Evolutionary conservation across 1,140 invertebrate species (phyloP).

Genomic region (Cecropterus lyciades): DNA sequence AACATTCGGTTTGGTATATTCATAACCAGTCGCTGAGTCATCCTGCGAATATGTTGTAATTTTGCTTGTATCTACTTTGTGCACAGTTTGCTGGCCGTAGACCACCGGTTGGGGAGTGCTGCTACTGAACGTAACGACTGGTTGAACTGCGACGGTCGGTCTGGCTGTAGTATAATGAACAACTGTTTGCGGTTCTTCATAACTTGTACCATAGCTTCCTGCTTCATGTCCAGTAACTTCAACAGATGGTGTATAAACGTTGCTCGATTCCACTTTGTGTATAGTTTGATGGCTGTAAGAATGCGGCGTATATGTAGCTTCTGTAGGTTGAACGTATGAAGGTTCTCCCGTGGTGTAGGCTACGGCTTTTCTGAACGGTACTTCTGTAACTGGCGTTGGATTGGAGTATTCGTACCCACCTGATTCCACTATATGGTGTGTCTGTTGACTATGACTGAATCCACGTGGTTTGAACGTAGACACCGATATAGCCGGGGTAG

Average conservation of each 20-base stretch:
- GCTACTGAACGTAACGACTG: slow-evolving; percentile 46
- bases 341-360: slow-evolving; percentile 81
- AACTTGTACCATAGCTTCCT: slow-evolving; percentile 41
- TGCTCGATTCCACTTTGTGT: slow-evolving; percentile 59
- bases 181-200: slow-evolving; percentile 53
- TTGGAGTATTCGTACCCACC: slow-evolving; percentile 60
- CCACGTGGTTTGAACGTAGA: slow-evolving; percentile 64
- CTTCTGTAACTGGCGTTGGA: slow-evolving; percentile 67
- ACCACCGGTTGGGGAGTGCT: slow-evolving; percentile 43
- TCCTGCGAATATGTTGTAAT: slow-evolving; percentile 26
- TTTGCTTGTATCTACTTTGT: slow-evolving; percentile 44
- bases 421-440: slow-evolving; percentile 57
- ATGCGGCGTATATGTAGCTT: slow-evolving; percentile 48
- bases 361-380: slow-evolving; percentile 76
- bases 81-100: slow-evolving; percentile 54
- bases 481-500: slow-evolving; percentile 53
- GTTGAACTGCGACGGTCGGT: slow-evolving; percentile 28
- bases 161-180: slow-evolving; percentile 50
- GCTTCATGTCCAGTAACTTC: slow-evolving; percentile 44
- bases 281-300: slow-evolving; percentile 66
- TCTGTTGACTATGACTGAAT: slow-evolving; percentile 65
- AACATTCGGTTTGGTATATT: slow-evolving; percentile 45
- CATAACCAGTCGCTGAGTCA: slow-evolving; percentile 39
- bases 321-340: slow-evolving; percentile 55
- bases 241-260: slow-evolving; percentile 48